These are phyloP conservation scores for Deroplatys truncata DNA, from an alignment of 2,888 invertebrate species.

Conservation along the genomic window DNA sequence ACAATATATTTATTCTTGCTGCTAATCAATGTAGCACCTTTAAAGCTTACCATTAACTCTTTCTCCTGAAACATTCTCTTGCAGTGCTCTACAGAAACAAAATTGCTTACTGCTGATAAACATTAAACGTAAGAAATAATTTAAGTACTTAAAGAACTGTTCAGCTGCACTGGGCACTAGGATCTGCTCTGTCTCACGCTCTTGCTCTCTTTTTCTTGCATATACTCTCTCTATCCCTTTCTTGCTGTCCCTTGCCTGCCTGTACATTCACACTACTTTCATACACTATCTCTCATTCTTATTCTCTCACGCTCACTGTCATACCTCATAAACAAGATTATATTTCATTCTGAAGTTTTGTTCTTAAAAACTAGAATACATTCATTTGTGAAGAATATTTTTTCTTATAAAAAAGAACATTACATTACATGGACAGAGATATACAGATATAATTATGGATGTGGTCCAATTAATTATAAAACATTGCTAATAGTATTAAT, in stretches of 20 bases:
- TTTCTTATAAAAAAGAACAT: conserved; percentile 6
- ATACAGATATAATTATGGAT: conserved; percentile 11
- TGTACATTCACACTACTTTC: not conserved
- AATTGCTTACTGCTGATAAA: not conserved
- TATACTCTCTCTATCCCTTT: not conserved
- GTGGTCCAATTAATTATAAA: conserved; percentile 23
- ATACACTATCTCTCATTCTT: not conserved
- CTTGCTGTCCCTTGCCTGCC: not conserved
- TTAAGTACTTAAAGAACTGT: not conserved
- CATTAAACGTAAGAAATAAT: not conserved
- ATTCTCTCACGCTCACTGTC: not conserved
- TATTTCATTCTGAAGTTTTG: not conserved
- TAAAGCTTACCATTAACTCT: not conserved
- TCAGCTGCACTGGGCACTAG: not conserved
- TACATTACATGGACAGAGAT: conserved; percentile 1
- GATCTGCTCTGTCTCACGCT: not conserved
- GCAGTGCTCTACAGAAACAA: not conserved
- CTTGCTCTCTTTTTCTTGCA: not conserved
- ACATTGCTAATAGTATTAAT: conserved; percentile 5
- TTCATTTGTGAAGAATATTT: conserved; percentile 1
- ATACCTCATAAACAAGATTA: not conserved
- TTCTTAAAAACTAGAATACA: conserved; percentile 16
- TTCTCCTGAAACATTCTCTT: not conserved
- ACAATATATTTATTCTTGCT: not conserved
- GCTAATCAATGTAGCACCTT: not conserved